Conservation (phyloP, 2,113 vertebrate species). For the Eudorcas thomsonii region DNA sequence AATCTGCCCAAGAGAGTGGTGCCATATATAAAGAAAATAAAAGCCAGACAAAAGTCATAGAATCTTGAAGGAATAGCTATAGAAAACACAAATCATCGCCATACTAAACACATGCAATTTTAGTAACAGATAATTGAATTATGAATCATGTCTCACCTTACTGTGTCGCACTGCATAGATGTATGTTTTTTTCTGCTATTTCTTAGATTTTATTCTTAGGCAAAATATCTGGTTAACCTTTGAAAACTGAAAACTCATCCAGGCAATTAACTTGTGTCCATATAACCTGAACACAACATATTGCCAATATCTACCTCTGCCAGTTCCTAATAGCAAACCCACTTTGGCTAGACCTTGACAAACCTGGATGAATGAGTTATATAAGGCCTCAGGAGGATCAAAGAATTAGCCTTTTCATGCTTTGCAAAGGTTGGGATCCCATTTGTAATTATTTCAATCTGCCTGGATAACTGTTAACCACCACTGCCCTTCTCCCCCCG, state of each 20-base stretch:
- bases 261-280: background rate
- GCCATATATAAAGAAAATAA: background rate
- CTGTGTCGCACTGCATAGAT: background rate
- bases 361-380: background rate
- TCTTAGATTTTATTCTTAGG: background rate
- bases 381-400: background rate
- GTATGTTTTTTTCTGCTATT: background rate
- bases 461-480: background rate
- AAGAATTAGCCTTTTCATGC: background rate
- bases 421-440: background rate
- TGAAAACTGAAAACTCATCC: background rate
- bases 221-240: background rate
- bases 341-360: background rate
- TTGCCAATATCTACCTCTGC: background rate
- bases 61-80: background rate
- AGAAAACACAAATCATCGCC: background rate
- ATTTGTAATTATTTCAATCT: background rate
- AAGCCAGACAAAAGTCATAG: background rate
- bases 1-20: background rate
- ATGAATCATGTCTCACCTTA: background rate
- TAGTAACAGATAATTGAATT: background rate
- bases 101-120: background rate
- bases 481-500: accelerated
- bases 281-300: background rate
- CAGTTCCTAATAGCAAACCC: background rate